These are phyloP conservation scores for Masnerella sp. DNA, from an alignment of 2,888 invertebrate species.

Conservation along the genomic window DNA sequence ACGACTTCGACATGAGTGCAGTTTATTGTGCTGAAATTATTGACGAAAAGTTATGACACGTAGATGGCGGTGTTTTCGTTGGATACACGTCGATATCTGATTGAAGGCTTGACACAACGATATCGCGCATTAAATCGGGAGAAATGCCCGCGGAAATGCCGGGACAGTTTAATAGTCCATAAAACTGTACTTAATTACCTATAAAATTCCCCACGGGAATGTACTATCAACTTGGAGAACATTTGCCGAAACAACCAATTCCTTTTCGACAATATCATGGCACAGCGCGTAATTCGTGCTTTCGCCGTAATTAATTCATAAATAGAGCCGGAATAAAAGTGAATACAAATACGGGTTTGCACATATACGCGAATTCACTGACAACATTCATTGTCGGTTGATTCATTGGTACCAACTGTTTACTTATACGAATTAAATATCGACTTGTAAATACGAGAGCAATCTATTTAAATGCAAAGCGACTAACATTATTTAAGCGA, in stretches of 20 bases:
- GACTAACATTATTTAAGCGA: no score
- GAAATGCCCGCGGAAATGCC: slow-evolving; percentile 5
- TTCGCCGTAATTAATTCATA: slow-evolving; percentile 7
- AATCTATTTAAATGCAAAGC: background rate
- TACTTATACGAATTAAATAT: slow-evolving; percentile 13
- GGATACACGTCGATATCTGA: slow-evolving; percentile 4
- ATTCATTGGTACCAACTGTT: slow-evolving; percentile 10
- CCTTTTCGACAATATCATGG: background rate
- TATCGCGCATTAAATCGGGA: background rate
- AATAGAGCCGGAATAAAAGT: slow-evolving; percentile 1
- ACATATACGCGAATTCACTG: background rate
- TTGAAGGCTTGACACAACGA: slow-evolving; percentile 9
- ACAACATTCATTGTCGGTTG: slow-evolving; percentile 17
- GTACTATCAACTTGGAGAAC: no score
- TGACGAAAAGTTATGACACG: slow-evolving; percentile 58
- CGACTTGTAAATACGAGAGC: slow-evolving; percentile 3
- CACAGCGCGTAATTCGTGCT: background rate
- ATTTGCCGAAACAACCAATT: background rate
- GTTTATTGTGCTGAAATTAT: slow-evolving; percentile 59
- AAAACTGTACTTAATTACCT: slow-evolving; percentile 13
- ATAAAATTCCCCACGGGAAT: no score
- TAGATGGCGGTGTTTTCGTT: background rate
- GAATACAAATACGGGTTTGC: background rate
- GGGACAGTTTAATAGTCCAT: slow-evolving; percentile 8
- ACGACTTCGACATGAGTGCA: no score